Evolutionary conservation across 2,888 invertebrate genomes (phyloP).

Genomic region (Synergus gifuensis): DNA sequence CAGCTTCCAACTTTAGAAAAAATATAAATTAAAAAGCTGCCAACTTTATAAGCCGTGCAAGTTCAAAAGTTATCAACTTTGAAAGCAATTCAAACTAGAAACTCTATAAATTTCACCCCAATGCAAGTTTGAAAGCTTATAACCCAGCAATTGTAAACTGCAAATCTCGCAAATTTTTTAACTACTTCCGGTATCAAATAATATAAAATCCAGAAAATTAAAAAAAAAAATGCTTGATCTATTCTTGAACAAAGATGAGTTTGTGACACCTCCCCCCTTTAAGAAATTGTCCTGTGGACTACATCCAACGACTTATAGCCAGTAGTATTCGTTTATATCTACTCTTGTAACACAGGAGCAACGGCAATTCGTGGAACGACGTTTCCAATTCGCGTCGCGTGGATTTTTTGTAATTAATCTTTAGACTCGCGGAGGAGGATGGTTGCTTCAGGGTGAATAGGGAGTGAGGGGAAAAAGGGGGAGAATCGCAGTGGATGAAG

Average conservation of each 20-base stretch:
- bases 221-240: too few species aligned
- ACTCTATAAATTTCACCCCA: too few species aligned
- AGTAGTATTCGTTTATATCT: slow-evolving; percentile 9
- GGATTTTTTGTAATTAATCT: slow-evolving; percentile 77
- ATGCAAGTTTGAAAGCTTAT: too few species aligned
- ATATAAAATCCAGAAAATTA: too few species aligned
- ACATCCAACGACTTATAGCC: slow-evolving; percentile 9
- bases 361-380: slow-evolving; percentile 70
- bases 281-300: slow-evolving; percentile 20
- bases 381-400: slow-evolving; percentile 73
- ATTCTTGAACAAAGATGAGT: not conserved
- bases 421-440: slow-evolving; percentile 59
- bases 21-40: too few species aligned
- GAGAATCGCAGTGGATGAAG: slow-evolving; percentile 43
- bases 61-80: too few species aligned
- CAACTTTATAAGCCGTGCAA: too few species aligned
- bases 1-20: too few species aligned
- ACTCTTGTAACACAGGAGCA: slow-evolving; percentile 14
- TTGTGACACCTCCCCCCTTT: not conserved
- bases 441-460: slow-evolving; percentile 48
- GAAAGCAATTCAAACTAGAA: too few species aligned
- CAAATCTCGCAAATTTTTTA: too few species aligned
- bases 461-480: slow-evolving; percentile 44
- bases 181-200: too few species aligned
- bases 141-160: too few species aligned